Base-by-base conservation (phyloP, 2,888 invertebrate species). In the Epirrita christyi region DNA sequence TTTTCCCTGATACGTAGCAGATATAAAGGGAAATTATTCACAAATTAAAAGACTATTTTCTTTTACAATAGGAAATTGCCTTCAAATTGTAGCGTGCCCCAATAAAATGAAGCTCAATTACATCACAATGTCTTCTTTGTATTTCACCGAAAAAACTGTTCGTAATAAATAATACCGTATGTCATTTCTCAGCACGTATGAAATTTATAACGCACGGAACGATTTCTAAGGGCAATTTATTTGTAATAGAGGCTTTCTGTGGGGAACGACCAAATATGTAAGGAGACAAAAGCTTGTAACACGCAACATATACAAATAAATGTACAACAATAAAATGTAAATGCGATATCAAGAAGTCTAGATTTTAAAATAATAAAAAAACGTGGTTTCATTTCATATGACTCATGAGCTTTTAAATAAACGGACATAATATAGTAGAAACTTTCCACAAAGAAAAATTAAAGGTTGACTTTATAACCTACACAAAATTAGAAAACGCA, bases 171-270 rank as follows among this genome's bases (percentile, higher is more conserved):
- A 90, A 88, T 86, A 83, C 90, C 92, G 88, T 90, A 90, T 92
- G 92, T 91, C 91, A 88, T 91, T 92, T 91, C 92, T 89, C 92
- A 92, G 92, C 92, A 91, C 89, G 92, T 92, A 92, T 92, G 90
- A 88, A 89, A 90, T 89, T 89, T 92, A 90, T 91, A 91, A 87
- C 89, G 83, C 84, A 80, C 83, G 85, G 78, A 85, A 77, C 85
- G 79, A 82, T 86, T 85, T 83, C 83, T 83, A 81, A 85, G 82
- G 88, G 88, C 89, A 88, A 91, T 92, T 90, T 92, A 91, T 91
- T 89, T 89, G 87, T 91, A 88, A 91, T 91, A 86, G 86, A 86
- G 83, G 81, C 59, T 79, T 81, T 79, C 75, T 74, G 77, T 78
- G 69, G 81, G 83, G 78, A 64, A 70, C 63, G 68, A 69, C 66